These are phyloP conservation scores for Punctoribates punctum DNA, from an alignment of 2,888 invertebrate species.

Conservation along the genomic window DNA sequence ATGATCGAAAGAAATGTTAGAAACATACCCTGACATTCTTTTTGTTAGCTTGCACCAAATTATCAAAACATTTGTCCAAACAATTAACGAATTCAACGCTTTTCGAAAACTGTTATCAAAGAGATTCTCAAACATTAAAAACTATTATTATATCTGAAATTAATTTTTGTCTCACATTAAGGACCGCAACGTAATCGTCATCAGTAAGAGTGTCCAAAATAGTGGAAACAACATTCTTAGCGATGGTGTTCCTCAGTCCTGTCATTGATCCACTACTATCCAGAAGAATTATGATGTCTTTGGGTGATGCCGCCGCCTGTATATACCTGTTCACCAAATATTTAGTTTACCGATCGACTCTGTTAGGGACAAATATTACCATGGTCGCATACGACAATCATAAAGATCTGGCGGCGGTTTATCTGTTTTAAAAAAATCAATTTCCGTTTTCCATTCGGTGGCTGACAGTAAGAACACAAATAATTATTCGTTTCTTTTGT, in stretches of 20 bases:
- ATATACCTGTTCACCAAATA: constrained; percentile 65
- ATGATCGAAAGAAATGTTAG: background rate
- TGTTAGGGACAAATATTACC: too few species aligned
- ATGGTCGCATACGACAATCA: constrained; percentile 85
- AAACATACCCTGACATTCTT: constrained; percentile 17
- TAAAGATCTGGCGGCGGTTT: constrained; percentile 67
- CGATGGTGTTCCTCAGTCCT: constrained; percentile 84
- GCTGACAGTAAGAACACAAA: background rate
- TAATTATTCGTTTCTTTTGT: too few species aligned
- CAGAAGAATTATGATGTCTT: constrained; percentile 90
- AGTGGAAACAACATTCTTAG: constrained; percentile 77
- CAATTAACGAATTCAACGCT: constrained; percentile 13
- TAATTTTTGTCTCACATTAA: background rate
- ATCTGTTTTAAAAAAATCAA: constrained; percentile 42
- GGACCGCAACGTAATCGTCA: constrained; percentile 92
- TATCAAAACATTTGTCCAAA: constrained; percentile 68
- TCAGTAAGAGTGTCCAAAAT: constrained; percentile 93
- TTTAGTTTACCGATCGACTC: too few species aligned
- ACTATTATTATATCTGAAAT: background rate
- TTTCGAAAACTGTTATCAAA: constrained; percentile 26
- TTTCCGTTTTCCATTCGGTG: constrained; percentile 40
- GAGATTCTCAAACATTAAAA: background rate
- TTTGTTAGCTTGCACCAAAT: constrained; percentile 74
- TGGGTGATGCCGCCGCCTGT: constrained; percentile 94
- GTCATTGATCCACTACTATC: constrained; percentile 97